Percentiles rank a stretch among this genome's conserved stretches.
phyloP scores from a whole-genome alignment of 92 coral and sea anemone genomes.

The Phenganax stokvisi region DNA sequence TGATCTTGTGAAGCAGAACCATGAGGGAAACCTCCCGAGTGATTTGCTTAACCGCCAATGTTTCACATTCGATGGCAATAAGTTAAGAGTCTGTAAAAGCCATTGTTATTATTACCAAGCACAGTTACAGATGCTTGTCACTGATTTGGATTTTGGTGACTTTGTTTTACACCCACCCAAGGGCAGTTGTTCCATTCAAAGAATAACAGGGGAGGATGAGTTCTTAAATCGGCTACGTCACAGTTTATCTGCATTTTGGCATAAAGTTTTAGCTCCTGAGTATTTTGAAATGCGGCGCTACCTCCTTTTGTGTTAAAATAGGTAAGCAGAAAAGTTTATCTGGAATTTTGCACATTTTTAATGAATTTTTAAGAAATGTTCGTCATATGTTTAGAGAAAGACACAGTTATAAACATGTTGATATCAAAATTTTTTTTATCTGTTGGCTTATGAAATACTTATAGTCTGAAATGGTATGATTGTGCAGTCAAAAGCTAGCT shows the following conservation, averaged over 20 bases:
- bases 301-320: conserved; percentile 37
- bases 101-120: conserved; percentile 43
- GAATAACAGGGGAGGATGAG: conserved; percentile 51
- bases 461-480: no score
- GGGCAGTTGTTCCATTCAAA: conserved; percentile 55
- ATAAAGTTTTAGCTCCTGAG: conserved; percentile 57
- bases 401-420: no score
- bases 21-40: conserved; percentile 28
- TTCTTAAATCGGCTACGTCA: conserved; percentile 39
- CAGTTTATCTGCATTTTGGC: conserved; percentile 51
- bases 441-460: no score
- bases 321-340: no score
- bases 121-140: no score
- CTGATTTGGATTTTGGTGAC: conserved; percentile 30
- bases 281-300: conserved; percentile 57
- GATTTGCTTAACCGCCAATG: conserved; percentile 50
- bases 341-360: no score
- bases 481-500: no score
- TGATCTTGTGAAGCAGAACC: conserved; percentile 12
- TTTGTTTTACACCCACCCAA: conserved; percentile 51
- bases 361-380: no score
- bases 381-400: no score
- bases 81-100: conserved; percentile 35
- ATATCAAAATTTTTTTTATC: no score
- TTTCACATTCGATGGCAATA: conserved; percentile 38